These are phyloP conservation scores for Chrysolina oricalcia DNA, from an alignment of 2,888 invertebrate genomes.

Conservation along the genomic window DNA sequence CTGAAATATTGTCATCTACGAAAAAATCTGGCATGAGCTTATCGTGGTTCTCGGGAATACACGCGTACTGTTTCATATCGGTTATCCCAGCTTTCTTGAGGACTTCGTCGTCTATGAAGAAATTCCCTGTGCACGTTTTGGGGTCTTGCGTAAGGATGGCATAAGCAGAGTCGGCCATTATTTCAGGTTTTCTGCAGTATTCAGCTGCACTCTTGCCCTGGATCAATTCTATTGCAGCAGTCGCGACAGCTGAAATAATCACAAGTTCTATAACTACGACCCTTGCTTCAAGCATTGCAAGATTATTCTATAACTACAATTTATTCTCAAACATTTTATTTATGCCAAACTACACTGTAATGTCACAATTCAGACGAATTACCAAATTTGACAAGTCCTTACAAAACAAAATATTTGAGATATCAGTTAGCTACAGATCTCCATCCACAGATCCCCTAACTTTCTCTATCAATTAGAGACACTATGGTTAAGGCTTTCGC, in stretches of 20 bases:
- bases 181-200: constrained; percentile 85
- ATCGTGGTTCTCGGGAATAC: constrained; percentile 79
- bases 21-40: constrained; percentile 92
- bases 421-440: too few species aligned
- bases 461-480: too few species aligned
- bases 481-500: too few species aligned
- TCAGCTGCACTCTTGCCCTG: constrained; percentile 79
- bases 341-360: too few species aligned
- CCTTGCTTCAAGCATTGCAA: too few species aligned
- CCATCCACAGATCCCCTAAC: too few species aligned
- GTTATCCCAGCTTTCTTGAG: constrained; percentile 85
- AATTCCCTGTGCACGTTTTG: constrained; percentile 87
- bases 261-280: not conserved
- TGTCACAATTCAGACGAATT: too few species aligned
- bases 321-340: too few species aligned
- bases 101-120: constrained; percentile 93
- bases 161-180: constrained; percentile 93
- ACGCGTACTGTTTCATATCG: constrained; percentile 89
- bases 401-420: too few species aligned
- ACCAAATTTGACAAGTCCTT: too few species aligned
- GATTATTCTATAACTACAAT: too few species aligned
- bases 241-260: constrained; percentile 83
- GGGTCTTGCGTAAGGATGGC: constrained; percentile 86
- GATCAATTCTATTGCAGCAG: constrained; percentile 94
- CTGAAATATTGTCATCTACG: constrained; percentile 74